A percentile compares a stretch with the other conserved stretches of the same genome.
Evolutionary conservation across 2,888 invertebrate species (phyloP).

Genomic region (Lepeophtheirus nordmannii): DNA sequence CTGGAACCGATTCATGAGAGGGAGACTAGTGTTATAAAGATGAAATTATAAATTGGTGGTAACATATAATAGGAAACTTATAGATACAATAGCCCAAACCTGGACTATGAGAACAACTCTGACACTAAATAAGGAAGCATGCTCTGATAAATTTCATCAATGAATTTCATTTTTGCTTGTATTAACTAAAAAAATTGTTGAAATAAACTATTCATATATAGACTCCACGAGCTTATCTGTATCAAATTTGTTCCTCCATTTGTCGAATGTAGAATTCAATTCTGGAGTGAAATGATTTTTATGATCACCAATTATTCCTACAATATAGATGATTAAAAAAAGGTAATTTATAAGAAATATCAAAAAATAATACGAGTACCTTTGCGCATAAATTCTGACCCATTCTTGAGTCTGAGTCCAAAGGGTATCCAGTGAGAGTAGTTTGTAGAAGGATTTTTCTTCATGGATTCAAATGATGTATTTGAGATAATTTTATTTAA

Average conservation of each 20-base stretch:
- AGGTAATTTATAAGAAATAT: not conserved
- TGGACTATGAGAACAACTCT: too few species aligned
- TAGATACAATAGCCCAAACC: too few species aligned
- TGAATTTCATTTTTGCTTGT: too few species aligned
- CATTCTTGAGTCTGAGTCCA: constrained; percentile 34
- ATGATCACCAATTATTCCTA: constrained; percentile 37
- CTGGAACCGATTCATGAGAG: too few species aligned
- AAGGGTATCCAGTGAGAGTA: constrained; percentile 35
- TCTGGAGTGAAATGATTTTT: constrained; percentile 34
- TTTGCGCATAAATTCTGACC: constrained; percentile 36
- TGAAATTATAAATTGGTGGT: too few species aligned
- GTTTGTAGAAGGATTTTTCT: constrained; percentile 37
- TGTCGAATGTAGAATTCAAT: constrained; percentile 34
- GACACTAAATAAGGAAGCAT: too few species aligned
- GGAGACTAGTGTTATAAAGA: too few species aligned
- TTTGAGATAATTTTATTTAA: constrained; percentile 33
- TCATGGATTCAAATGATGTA: constrained; percentile 39
- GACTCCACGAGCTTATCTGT: not conserved
- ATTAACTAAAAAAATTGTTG: too few species aligned
- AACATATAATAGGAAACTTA: too few species aligned
- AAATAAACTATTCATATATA: too few species aligned
- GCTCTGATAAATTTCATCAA: too few species aligned
- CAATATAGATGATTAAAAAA: too few species aligned
- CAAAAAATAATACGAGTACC: constrained; percentile 30
- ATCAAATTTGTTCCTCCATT: constrained; percentile 26